Base-by-base conservation (phyloP, 2,888 invertebrate genomes). In the Meta bourneti region DNA sequence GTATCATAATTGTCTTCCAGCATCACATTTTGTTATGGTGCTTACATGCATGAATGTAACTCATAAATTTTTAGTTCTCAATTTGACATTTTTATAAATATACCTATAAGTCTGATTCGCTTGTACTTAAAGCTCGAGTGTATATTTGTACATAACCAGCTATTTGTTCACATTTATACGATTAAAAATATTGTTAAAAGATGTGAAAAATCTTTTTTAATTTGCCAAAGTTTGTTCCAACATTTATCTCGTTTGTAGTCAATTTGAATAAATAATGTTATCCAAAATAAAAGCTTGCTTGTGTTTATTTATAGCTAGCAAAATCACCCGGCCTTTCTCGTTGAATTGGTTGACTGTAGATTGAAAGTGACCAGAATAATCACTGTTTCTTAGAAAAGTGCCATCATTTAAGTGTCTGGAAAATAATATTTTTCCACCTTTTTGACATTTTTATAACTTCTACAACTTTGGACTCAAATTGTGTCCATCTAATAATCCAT, bases 71-170 rank as follows among this genome's bases (percentile, higher is more conserved):
- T 82, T 69, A 19, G 82, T 2, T 49, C 34, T 34, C 34, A 34
- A 34, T 34, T 34, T 34, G 34, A 34, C 34, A 34, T 34, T 34
- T 34, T 34, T 34, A 34, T 34, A 34, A n/a, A 34, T 34, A 34
- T 34, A 34, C 34, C 34, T 79, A 19, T 84, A n/a, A 6, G n/a
- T 9, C 61, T 20, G 13, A 74, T 54, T 72, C 72, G 79, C 34
- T 69, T 88, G 88, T 88, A 88, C 88, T 89, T 82, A 82, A 70
- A 20, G 19, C 71, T 74, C 75, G 61, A 72, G 9, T 89, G 75
- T 89, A 89, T 75, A 89, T 89, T 77, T 89, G 89, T 89, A 89
- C n/a, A 89, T 89, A 89, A 49, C 75, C 69, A 69, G 77, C 75
- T 82, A 51, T 75, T 75, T 84, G 48, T 51, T 54, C 70, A 89